Conservation (phyloP, 2,888 invertebrate genomes). For the Orgyia antiqua region DNA sequence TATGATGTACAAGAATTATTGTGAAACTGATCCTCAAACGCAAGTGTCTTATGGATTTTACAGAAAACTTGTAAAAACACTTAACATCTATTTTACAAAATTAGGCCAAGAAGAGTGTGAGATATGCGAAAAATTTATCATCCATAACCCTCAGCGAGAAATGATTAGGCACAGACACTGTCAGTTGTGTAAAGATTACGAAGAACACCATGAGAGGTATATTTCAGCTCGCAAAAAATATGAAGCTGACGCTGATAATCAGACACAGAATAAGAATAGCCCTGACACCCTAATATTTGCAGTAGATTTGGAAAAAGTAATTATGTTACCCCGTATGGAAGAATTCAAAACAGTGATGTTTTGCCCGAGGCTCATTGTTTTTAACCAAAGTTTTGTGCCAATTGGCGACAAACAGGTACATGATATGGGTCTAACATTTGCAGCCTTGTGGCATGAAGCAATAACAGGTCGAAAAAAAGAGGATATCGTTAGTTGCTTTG, state of each 20-base stretch:
- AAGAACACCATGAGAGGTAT: conserved; percentile 7
- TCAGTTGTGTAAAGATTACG: conserved; percentile 9
- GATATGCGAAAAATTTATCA: conserved; percentile 7
- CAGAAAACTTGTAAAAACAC: conserved; percentile 7
- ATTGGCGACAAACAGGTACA: conserved; percentile 4
- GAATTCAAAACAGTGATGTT: conserved; percentile 23
- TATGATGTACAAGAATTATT: conserved; percentile 11
- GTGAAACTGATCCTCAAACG: conserved; percentile 3
- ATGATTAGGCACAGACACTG: conserved; percentile 10
- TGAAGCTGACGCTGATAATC: conserved; percentile 7
- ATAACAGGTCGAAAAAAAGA: conserved; percentile 31
- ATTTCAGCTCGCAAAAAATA: conserved; percentile 12
- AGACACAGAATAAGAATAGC: conserved; percentile 5
- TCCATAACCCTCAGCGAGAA: conserved; percentile 9
- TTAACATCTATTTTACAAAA: conserved; percentile 5
- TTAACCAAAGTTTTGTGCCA: conserved; percentile 10
- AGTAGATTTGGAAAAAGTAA: conserved; percentile 20
- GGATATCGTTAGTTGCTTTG: conserved; percentile 25
- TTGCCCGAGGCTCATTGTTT: conserved; percentile 13
- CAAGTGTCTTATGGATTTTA: conserved; percentile 8
- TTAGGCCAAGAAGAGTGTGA: conserved; percentile 9
- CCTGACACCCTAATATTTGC: conserved; percentile 7
- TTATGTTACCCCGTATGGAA: conserved; percentile 27
- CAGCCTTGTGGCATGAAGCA: conserved; percentile 27
- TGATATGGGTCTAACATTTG: conserved; percentile 2